A percentile compares a stretch with the other conserved stretches of the same genome.
phyloP scores from a whole-genome alignment of 2,113 vertebrate genomes.

The Ploceus nigricollis region DNA sequence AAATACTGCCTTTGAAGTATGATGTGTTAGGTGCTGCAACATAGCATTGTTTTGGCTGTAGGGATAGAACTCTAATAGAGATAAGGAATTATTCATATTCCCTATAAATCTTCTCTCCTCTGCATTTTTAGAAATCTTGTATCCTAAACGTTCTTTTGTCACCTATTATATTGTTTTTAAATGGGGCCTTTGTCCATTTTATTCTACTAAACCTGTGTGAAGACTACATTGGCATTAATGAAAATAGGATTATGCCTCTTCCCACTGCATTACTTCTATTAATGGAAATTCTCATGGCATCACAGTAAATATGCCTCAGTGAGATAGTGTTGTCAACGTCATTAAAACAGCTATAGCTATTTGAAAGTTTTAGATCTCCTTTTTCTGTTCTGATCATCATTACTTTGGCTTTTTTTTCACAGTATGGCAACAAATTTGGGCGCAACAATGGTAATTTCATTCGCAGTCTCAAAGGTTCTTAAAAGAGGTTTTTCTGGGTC shows the following conservation, averaged over 20 bases:
- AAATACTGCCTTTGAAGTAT: not conserved
- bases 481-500: not conserved
- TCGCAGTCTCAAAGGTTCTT: not conserved
- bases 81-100: not conserved
- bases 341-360: not conserved
- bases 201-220: not conserved
- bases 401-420: not conserved
- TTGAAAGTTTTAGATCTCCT: not conserved
- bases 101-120: not conserved
- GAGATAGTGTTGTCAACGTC: not conserved
- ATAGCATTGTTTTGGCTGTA: not conserved
- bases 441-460: not conserved
- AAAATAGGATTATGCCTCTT: not conserved
- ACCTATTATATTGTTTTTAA: not conserved
- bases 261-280: not conserved
- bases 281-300: not conserved
- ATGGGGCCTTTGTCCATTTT: not conserved
- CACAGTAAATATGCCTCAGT: not conserved
- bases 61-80: not conserved
- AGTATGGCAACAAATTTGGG: not conserved
- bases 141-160: not conserved
- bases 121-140: not conserved
- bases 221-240: not conserved
- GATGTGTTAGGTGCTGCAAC: not conserved
- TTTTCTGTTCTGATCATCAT: not conserved